phyloP scores from a whole-genome alignment of 2,888 invertebrate genomes.

The Cistogaster globosa region DNA sequence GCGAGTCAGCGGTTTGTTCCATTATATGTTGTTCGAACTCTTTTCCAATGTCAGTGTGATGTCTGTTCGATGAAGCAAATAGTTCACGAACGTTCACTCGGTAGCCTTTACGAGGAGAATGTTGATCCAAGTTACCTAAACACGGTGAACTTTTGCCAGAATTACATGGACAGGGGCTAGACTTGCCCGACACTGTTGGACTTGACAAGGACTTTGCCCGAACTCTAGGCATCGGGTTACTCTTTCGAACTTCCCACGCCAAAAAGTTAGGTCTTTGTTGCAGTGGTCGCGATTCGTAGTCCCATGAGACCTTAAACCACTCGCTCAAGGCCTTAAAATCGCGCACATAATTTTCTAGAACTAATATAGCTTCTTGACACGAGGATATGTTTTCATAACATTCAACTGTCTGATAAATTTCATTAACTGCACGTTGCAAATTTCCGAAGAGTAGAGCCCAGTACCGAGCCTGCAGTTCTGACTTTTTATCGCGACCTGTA shows the following conservation, averaged over 20 bases:
- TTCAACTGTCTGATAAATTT: constrained; percentile 98
- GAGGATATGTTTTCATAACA: constrained; percentile 96
- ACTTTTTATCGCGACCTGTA: constrained; percentile 93
- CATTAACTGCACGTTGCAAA: constrained; percentile 94
- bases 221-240: constrained; percentile 85
- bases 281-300: constrained; percentile 91
- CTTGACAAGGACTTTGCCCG: constrained; percentile 83
- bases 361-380: constrained; percentile 97
- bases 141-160: constrained; percentile 86
- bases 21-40: constrained; percentile 50
- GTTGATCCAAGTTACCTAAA: constrained; percentile 80
- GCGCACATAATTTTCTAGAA: constrained; percentile 95
- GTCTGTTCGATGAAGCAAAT: constrained; percentile 79
- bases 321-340: constrained; percentile 97
- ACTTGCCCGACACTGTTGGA: constrained; percentile 85
- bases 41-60: constrained; percentile 41
- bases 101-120: constrained; percentile 81
- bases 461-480: constrained; percentile 94
- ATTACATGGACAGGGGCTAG: constrained; percentile 85
- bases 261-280: constrained; percentile 88
- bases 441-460: constrained; percentile 98
- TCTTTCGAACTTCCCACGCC: constrained; percentile 98
- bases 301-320: constrained; percentile 96
- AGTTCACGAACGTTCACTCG: constrained; percentile 81
- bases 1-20: neutral